These are phyloP conservation scores for Orthosia incerta DNA, from an alignment of 2,888 invertebrate species.

Conservation along the genomic window DNA sequence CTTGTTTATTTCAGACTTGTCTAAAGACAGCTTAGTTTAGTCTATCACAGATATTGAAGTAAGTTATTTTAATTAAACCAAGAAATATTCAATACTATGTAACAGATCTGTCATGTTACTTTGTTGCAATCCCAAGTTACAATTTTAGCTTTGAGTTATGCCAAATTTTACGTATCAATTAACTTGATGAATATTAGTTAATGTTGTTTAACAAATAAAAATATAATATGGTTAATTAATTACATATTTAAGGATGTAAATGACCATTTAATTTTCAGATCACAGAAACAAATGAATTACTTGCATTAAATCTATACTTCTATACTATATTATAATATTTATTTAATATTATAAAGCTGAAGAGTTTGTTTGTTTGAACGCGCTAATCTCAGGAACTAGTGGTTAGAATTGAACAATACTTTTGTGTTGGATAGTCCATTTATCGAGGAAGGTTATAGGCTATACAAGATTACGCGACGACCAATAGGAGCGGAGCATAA, in stretches of 20 bases:
- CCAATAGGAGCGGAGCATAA: no score
- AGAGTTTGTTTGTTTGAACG: no score
- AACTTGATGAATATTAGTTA: constrained; percentile 5
- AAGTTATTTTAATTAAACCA: constrained; percentile 26
- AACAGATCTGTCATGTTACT: constrained; percentile 2
- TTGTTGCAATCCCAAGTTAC: not conserved
- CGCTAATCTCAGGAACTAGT: no score
- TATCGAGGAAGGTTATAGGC: no score
- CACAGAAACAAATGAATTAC: not conserved
- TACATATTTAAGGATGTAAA: not conserved
- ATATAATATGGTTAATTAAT: not conserved
- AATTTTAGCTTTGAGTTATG: not conserved
- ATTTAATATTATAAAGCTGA: no score
- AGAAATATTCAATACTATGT: constrained; percentile 26
- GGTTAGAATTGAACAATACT: no score
- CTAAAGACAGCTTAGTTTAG: constrained; percentile 44
- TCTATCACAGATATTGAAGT: constrained; percentile 43
- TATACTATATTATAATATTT: no score
- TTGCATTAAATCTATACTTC: no score
- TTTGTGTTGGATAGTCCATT: no score
- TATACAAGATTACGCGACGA: no score
- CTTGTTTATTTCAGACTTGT: constrained; percentile 42
- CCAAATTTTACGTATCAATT: constrained; percentile 19
- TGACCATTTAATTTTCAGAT: no score
- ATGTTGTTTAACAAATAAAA: not conserved